Conservation (phyloP, 1,140 invertebrate genomes). For the Nephila pilipes region DNA sequence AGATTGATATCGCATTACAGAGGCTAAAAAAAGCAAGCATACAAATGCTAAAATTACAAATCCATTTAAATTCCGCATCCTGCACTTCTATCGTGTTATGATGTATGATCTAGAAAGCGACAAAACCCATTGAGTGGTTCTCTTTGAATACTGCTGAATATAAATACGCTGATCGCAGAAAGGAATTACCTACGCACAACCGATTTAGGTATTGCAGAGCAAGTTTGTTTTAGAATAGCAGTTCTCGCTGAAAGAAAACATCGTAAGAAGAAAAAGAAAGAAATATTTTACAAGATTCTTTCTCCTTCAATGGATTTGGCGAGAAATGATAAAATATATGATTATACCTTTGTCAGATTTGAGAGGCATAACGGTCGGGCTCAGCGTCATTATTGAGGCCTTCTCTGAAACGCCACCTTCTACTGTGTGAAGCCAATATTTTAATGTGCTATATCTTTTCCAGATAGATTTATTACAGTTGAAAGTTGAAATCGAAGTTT, state of each 20-base stretch:
- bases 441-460: constrained; percentile 72
- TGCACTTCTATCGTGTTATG: constrained; percentile 47
- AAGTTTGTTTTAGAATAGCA: constrained; percentile 73
- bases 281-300: constrained; percentile 76
- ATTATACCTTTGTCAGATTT: constrained; percentile 76
- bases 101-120: constrained; percentile 60
- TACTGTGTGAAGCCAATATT: constrained; percentile 51
- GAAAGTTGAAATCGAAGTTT: constrained; percentile 57
- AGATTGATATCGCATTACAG: constrained; percentile 75
- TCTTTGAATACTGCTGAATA: constrained; percentile 69
- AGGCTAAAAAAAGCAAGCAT: constrained; percentile 74
- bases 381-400: constrained; percentile 25
- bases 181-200: constrained; percentile 74
- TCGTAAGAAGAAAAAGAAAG: constrained; percentile 34
- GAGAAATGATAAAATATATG: constrained; percentile 75
- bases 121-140: constrained; percentile 67
- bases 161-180: constrained; percentile 66
- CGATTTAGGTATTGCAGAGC: constrained; percentile 67
- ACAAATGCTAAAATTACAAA: too few relatives aligned
- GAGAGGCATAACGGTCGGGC: constrained; percentile 46
- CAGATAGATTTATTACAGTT: constrained; percentile 68
- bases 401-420: constrained; percentile 24
- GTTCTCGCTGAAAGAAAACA: constrained; percentile 74
- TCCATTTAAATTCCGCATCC: constrained; percentile 72
- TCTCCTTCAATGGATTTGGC: constrained; percentile 58